Base-by-base conservation (phyloP, 2,113 vertebrate species). In the Pelvicachromis taeniatus region DNA sequence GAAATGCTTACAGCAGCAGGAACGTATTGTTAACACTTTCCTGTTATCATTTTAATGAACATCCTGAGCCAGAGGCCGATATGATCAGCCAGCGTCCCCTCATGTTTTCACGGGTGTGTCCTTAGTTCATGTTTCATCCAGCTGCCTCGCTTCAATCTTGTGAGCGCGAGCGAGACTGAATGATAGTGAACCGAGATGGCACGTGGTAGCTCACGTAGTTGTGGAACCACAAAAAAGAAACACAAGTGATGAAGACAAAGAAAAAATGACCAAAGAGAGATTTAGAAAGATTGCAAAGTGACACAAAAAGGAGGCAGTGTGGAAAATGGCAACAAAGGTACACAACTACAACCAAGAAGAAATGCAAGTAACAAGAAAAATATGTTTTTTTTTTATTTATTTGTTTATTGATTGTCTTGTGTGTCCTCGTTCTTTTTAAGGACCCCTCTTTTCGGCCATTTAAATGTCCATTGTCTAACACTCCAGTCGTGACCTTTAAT, bases 1-100 rank as follows among this genome's bases (percentile, higher is more conserved):
- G 91, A 95, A 90, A 68, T 90, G 88, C 92, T 92, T 86, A 59
- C 50, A 38, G 17, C 70, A 89, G 88, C 86, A 91, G 78, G 78
- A 92, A 90, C 13, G 1, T 52, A 80, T 86, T 78, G 77, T 89
- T 89, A 87, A 35, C 50, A 85, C 73, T 87, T 88, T 86, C 82
- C 83, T 77, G 61, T 90, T 91, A 88, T 91, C 80, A 85, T 55
- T 88, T 82, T 85, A 89, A 87, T 87, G 86, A 88, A 86, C 77
- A 87, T 84, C 83, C 86, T 55, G 31, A 86, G 78, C 79, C 63
- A 50, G 70, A 59, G 13, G 78, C 82, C 53, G 80, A 90, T 82
- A 78, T 42, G 35, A 82, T 83, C 84, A 40, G 61, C 56, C 19
- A 78, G 75, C 68, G 77, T 84, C 58, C 56, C 80, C 29, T n/a